phyloP scores from a whole-genome alignment of 1,140 invertebrate species.

The Notospermus geniculatus region DNA sequence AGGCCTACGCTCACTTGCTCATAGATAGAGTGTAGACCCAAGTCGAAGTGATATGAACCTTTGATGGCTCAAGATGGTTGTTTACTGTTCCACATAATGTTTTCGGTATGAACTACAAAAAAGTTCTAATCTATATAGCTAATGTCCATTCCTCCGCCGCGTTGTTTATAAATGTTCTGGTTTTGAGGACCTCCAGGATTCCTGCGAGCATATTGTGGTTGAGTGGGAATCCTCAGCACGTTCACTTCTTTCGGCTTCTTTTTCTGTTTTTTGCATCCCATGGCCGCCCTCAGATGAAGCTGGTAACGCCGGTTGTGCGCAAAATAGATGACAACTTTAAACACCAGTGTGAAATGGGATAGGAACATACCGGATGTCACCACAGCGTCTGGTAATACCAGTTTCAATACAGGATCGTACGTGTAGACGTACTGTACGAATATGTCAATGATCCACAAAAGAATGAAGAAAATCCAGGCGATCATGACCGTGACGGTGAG shows the following conservation, averaged over 20 bases:
- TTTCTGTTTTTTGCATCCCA: not conserved
- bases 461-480: slow-evolving; percentile 4
- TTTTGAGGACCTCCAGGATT: slow-evolving; percentile 2
- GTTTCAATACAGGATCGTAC: not conserved
- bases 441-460: not conserved
- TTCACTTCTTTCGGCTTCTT: not conserved
- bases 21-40: no score
- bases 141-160: not conserved
- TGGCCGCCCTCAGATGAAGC: not conserved
- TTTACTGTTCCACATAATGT: no score
- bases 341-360: slow-evolving; percentile 1
- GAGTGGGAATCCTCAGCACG: not conserved
- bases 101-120: no score
- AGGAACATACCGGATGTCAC: not conserved
- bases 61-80: no score
- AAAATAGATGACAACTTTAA: slow-evolving; percentile 3
- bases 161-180: not conserved
- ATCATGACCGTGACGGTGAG: not conserved
- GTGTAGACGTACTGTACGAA: not conserved
- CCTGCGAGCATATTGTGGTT: not conserved
- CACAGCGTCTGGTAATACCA: not conserved
- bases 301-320: not conserved
- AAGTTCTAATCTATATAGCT: no score
- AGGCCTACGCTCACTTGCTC: no score
- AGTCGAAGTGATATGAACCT: no score